Base-by-base conservation (phyloP, 2,797 vertebrate genomes). In the Ctenochaetus hawaiiensis region DNA sequence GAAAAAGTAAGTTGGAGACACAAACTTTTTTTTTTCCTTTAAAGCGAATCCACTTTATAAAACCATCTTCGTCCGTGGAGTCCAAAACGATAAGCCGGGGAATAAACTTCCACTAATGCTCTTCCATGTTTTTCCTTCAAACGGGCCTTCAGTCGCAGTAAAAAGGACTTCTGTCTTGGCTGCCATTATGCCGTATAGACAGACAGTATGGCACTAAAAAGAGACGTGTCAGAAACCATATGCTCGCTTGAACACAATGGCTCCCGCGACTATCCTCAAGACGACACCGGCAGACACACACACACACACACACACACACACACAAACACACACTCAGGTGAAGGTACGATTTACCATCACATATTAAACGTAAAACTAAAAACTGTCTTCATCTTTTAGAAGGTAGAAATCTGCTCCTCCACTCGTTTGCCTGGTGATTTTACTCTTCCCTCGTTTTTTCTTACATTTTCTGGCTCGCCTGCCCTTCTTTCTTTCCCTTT, bases 51-150 rank as follows among this genome's bases (percentile, higher is more conserved):
- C 92, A 90, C 85, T 89, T 89, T 87, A 85, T 78, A 84, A 82
- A 90, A 87, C 60, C 72, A 41, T 91, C 93, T 94, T 93, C 75
- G 30, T 90, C 84, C 73, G 1, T 74, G 49, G 89, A 87, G 86
- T 90, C 89, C 87, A 91, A 90, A 90, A 87, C 8, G 47, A 79
- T 68, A 18, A 90, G 82, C 90, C 85, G 75, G 93, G 93, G 91
- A 93, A 92, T 92, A 90, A 89, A 85, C 87, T 90, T 88, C 78
- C 89, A 93, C 91, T 93, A 81, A 94, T 92, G 93, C 83, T 69
- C 67, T 47, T 94, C 93, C 93, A 93, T 89, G 84, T 90, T 91
- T 79, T 4, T 84, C 87, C 90, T 92, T 94, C 90, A 92, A 92
- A 92, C 82, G 16, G 81, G 80, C 86, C 90, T 89, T 91, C 91